Base-by-base conservation (phyloP, 2,113 vertebrate species). In the Amblyornis subalaris region DNA sequence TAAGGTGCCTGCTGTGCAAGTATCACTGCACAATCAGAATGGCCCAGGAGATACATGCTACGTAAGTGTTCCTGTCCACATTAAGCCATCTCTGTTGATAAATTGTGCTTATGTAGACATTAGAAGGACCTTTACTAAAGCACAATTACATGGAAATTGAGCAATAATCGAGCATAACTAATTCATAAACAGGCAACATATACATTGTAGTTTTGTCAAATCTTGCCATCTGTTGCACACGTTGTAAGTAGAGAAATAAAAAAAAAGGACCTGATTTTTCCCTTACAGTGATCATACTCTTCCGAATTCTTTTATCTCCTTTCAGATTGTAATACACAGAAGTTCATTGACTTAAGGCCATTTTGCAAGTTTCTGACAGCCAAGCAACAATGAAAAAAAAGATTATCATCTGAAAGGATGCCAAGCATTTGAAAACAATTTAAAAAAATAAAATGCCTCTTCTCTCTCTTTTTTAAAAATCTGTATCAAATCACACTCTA, bases 341-440 rank as follows among this genome's bases (percentile, higher is more conserved):
- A 96, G 70, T 89, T 91, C 36, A 79, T 28, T 71, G 62, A 91
- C 69, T 97, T 94, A 31, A 92, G 81, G 61, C n/a, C 33, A 74
- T 91, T 83, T 87, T 94, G 66, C 36, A 90, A 66, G 75, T 51
- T 81, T 80, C 85, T 96, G 48, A 80, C 66, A 95, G 79, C 60
- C 80, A 85, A 90, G 76, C 93, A 95, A 96, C 72, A 97, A 93
- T 62, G 17, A 24, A 86, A 95, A 77, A 89, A 81, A 92, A 29
- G 22, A 87, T 93, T 89, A 94, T 70, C 51, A 72, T 53, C 55
- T 95, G 81, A 96, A 74, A 76, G 55, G 31, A 69, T 94, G 84
- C 16, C 91, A 97, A 97, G 47, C n/a, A 90, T 90, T 91, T 93
- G 62, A 91, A 81, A 83, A 72, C 18, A 45, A 74, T 75, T 69